phyloP scores from a whole-genome alignment of 2,113 vertebrate species.

The Poicephalus gulielmi region DNA sequence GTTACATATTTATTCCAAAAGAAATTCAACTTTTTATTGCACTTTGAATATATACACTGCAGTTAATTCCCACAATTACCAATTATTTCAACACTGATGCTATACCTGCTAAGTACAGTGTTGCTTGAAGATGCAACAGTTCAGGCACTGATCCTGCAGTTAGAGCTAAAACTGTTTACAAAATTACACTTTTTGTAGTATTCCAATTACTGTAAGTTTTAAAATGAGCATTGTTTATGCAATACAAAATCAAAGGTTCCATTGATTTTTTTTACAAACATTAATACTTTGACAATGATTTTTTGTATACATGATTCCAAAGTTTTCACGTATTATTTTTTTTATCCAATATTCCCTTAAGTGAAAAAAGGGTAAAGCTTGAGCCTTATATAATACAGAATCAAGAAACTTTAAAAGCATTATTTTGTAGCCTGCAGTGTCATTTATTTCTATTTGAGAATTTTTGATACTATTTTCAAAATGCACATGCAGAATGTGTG shows the following conservation, averaged over 20 bases:
- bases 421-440: not conserved
- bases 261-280: not conserved
- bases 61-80: not conserved
- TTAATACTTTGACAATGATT: not conserved
- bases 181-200: not conserved
- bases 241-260: not conserved
- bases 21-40: constrained; percentile 50
- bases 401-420: not conserved
- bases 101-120: not conserved
- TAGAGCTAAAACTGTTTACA: constrained; percentile 11
- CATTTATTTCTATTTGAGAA: not conserved
- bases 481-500: not conserved
- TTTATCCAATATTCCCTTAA: not conserved
- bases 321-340: not conserved
- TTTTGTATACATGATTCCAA: not conserved
- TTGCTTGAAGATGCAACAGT: not conserved
- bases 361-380: not conserved
- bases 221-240: not conserved
- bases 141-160: not conserved
- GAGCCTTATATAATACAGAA: not conserved
- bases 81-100: not conserved
- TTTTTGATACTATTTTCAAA: not conserved
- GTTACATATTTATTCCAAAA: not conserved
- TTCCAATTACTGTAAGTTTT: not conserved
- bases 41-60: constrained; percentile 28